phyloP scores from a whole-genome alignment of 2,888 invertebrate species.

The Cordilura impudica region DNA sequence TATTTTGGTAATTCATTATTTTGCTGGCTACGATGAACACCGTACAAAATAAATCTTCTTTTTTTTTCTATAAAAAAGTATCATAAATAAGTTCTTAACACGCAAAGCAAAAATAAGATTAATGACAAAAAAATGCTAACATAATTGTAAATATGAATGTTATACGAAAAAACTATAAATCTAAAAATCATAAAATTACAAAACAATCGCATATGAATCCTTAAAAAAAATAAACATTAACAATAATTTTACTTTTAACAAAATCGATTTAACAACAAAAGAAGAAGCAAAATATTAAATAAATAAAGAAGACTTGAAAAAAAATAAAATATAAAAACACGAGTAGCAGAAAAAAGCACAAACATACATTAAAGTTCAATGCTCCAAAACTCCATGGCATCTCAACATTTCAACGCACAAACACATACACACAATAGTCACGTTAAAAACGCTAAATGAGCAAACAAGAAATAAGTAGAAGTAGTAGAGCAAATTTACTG shows the following conservation, averaged over 20 bases:
- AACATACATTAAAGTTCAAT: conserved; percentile 59
- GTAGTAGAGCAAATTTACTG: not conserved
- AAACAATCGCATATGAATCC: not conserved
- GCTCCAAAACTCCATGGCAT: conserved; percentile 56
- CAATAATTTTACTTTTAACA: not conserved
- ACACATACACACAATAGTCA: conserved; percentile 11
- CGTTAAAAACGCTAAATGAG: not conserved
- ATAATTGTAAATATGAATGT: not conserved
- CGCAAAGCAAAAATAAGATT: not conserved
- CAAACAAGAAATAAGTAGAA: not conserved
- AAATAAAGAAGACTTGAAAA: conserved; percentile 12
- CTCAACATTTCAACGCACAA: not conserved
- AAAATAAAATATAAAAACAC: conserved; percentile 16
- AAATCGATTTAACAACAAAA: not conserved
- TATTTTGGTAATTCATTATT: no score
- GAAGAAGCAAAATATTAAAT: not conserved
- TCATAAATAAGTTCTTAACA: not conserved
- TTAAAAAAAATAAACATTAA: not conserved
- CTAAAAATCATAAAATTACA: not conserved
- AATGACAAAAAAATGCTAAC: not conserved
- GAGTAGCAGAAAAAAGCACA: conserved; percentile 20
- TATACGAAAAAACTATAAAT: not conserved
- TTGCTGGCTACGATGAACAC: no score
- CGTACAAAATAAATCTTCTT: no score
- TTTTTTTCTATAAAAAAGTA: no score